phyloP scores from a whole-genome alignment of 2,888 invertebrate species.

The Athalia cordata region DNA sequence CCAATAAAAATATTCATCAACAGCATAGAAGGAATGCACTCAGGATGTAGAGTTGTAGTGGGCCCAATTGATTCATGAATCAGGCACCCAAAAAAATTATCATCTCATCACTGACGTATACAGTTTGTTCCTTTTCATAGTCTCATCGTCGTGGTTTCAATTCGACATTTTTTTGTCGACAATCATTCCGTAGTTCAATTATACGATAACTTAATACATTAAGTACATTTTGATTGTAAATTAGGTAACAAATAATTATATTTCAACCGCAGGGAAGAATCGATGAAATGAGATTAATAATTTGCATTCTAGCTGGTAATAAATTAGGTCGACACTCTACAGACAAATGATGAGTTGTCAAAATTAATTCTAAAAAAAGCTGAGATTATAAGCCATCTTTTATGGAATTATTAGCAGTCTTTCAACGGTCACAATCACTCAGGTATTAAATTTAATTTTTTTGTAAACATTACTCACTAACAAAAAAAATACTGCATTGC shows the following conservation, averaged over 20 bases:
- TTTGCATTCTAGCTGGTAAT: background rate
- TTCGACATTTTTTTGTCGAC: conserved; percentile 40
- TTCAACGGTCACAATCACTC: conserved; percentile 32
- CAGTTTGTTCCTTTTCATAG: background rate
- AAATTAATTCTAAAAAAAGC: conserved; percentile 1
- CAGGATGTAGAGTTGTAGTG: conserved; percentile 12
- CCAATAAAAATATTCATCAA: background rate
- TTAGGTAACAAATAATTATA: conserved; percentile 43
- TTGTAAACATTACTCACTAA: background rate
- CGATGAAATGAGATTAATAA: background rate
- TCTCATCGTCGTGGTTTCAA: conserved; percentile 18
- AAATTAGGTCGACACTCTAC: conserved; percentile 7
- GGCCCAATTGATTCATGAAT: background rate
- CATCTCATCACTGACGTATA: background rate
- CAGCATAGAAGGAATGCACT: conserved; percentile 43
- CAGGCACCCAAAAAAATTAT: background rate
- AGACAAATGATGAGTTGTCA: background rate
- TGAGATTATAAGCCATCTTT: conserved; percentile 9
- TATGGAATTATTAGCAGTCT: conserved; percentile 28
- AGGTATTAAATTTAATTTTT: conserved; percentile 14
- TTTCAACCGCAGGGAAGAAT: conserved; percentile 20
- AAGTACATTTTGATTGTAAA: conserved; percentile 49
- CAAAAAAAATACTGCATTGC: background rate
- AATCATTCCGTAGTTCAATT: conserved; percentile 20
- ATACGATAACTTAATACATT: conserved; percentile 31